phyloP scores from a whole-genome alignment of 64 coral and sea anemone species.

The Dendronephthya gigantea region DNA sequence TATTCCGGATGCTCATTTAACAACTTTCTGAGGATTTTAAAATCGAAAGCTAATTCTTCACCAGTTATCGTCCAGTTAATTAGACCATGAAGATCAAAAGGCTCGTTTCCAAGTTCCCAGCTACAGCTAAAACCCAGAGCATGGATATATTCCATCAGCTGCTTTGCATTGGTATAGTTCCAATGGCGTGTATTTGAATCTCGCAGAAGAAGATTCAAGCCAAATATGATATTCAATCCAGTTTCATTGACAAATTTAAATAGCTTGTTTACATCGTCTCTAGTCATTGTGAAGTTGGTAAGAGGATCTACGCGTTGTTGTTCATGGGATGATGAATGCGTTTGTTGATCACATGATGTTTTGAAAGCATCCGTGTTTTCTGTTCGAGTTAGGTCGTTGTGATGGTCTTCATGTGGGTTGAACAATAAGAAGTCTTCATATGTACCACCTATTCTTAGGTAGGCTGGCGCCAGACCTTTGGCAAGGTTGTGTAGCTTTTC shows the following conservation, averaged over 20 bases:
- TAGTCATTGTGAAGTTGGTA: constrained; percentile 5
- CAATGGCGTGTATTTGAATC: not conserved
- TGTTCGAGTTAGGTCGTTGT: not conserved
- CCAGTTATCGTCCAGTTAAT: not conserved
- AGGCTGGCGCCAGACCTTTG: constrained; percentile 25
- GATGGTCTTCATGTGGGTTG: not conserved
- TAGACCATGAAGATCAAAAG: not conserved
- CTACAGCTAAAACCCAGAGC: not conserved
- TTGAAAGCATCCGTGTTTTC: not conserved
- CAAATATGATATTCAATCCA: not conserved
- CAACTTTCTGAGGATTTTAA: constrained; percentile 51
- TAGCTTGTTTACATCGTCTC: not conserved
- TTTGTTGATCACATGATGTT: not conserved
- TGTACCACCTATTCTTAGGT: constrained; percentile 23
- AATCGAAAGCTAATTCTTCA: constrained; percentile 53
- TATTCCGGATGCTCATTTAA: constrained; percentile 31
- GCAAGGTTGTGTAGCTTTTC: constrained; percentile 26
- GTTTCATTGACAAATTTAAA: not conserved
- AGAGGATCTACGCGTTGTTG: no score
- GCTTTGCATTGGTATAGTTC: not conserved
- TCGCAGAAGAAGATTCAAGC: not conserved
- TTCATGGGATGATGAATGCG: no score
- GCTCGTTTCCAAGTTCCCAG: constrained; percentile 17
- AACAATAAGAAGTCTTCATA: not conserved
- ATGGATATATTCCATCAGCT: not conserved